Base-by-base conservation (phyloP, 2,797 vertebrate species). In the Merluccius polli region DNA sequence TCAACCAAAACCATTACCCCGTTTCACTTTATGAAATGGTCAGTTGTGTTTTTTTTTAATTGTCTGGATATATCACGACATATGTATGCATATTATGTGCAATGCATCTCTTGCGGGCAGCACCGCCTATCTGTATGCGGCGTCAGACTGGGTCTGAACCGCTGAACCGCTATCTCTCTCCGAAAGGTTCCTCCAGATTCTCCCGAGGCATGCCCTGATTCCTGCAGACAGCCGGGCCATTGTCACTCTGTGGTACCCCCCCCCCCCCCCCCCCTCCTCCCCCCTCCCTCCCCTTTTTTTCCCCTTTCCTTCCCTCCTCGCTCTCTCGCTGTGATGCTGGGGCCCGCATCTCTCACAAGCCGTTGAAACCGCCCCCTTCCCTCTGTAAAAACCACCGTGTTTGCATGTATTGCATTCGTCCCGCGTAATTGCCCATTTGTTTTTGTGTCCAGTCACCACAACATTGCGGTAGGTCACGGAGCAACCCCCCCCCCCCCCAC, bases 161-260 rank as follows among this genome's bases (percentile, higher is more conserved):
- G n/a, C n/a, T n/a, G 21, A 24, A 59, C 52, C 21, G 21, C 59
- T 65, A 24, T 65, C 59, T 65, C 36, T 38, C 24, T 27, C 59
- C 10, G 6, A 59, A 65, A n/a, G 27, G 59, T 65, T 27, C 11
- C n/a, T 65, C 59, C 59, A 65, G n/a, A 65, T 65, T 27, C 59
- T 65, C 59, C 59, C 59, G 59, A 65, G 59, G 59, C 59, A 12
- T 65, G 59, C 59, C 52, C 59, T 65, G 59, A 59, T 65, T 65
- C 59, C 59, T 29, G 59, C 59, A 59, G 52, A 59, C 52, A 52
- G 48, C 48, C 48, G 1, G 21, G n/a, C 52, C 52, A 27, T 65
- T 65, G 59, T 27, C 8, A 65, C 59, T 65, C 59, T 65, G 21
- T 9, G 2, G 6, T 38, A 1, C n/a, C 52, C 13, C n/a, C 11